These are phyloP conservation scores for Brienomyrus longianalis DNA, from an alignment of 2,113 vertebrate genomes.

Conservation along the genomic window DNA sequence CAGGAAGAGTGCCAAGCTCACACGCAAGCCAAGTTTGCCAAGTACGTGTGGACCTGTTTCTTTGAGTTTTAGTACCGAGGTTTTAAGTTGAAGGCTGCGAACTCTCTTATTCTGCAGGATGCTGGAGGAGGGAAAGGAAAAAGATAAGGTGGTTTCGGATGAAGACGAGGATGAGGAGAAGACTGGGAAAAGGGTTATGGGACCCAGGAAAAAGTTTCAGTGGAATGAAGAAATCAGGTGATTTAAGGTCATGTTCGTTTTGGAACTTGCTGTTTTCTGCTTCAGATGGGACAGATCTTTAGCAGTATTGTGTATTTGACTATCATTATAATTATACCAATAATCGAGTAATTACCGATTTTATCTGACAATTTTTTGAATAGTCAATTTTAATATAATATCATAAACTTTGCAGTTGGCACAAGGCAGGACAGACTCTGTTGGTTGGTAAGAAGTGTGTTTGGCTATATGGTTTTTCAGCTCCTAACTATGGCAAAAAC, in stretches of 20 bases:
- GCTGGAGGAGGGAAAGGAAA: constrained; percentile 74
- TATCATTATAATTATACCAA: no score
- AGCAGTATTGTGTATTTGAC: background rate
- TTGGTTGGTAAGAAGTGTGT: background rate
- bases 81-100: background rate
- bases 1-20: constrained; percentile 73
- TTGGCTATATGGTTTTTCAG: background rate
- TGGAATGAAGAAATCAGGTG: constrained; percentile 93
- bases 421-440: background rate
- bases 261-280: background rate
- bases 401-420: background rate
- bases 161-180: constrained; percentile 74
- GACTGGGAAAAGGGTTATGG: constrained; percentile 62
- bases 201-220: constrained; percentile 83
- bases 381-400: background rate
- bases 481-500: background rate
- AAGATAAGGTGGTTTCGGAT: constrained; percentile 65
- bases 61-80: background rate
- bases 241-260: constrained; percentile 22
- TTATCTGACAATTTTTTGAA: background rate
- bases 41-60: constrained; percentile 56
- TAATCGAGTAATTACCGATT: background rate
- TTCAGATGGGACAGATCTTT: background rate
- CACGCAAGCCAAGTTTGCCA: constrained; percentile 73
- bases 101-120: constrained; percentile 53